These are phyloP conservation scores for Erinaceus europaeus DNA, from an alignment of 2,113 vertebrate genomes.

Conservation along the genomic window DNA sequence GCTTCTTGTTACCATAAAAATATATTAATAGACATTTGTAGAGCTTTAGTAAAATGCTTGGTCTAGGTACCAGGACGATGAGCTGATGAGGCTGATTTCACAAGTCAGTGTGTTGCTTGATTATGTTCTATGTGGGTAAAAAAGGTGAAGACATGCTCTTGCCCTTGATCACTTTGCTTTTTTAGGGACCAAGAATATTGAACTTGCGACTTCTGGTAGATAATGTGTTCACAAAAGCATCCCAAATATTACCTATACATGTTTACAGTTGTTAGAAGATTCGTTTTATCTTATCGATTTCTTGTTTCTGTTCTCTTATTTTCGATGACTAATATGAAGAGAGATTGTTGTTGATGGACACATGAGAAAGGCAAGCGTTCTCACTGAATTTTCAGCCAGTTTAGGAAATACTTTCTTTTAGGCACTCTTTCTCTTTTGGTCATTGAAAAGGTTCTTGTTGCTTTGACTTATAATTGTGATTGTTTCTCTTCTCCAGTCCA, in stretches of 20 bases:
- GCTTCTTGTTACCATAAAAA: neutral
- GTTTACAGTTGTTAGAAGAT: neutral
- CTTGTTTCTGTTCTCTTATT: neutral
- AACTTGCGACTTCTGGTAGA: neutral
- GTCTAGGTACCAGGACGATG: neutral
- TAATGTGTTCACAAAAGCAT: neutral
- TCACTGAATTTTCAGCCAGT: neutral
- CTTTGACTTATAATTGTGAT: slow-evolving; percentile 40
- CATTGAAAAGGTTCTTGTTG: slow-evolving; percentile 8
- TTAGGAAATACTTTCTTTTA: neutral
- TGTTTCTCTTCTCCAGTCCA: slow-evolving; percentile 21
- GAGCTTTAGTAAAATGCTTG: neutral
- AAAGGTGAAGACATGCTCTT: neutral
- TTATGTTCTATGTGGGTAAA: neutral
- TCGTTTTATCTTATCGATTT: slow-evolving; percentile 4
- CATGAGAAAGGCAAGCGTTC: neutral
- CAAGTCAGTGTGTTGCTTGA: neutral
- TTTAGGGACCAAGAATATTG: neutral
- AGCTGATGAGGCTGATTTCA: neutral
- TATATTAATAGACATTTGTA: neutral
- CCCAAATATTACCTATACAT: neutral
- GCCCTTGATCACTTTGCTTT: neutral
- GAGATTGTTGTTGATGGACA: slow-evolving; percentile 19
- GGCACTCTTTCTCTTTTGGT: slow-evolving; percentile 36
- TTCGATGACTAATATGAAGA: slow-evolving; percentile 15